A percentile compares a stretch with the other conserved stretches of the same genome.
Evolutionary conservation across 2,113 vertebrate genomes (phyloP).

Genomic region (Grallaria varia): DNA sequence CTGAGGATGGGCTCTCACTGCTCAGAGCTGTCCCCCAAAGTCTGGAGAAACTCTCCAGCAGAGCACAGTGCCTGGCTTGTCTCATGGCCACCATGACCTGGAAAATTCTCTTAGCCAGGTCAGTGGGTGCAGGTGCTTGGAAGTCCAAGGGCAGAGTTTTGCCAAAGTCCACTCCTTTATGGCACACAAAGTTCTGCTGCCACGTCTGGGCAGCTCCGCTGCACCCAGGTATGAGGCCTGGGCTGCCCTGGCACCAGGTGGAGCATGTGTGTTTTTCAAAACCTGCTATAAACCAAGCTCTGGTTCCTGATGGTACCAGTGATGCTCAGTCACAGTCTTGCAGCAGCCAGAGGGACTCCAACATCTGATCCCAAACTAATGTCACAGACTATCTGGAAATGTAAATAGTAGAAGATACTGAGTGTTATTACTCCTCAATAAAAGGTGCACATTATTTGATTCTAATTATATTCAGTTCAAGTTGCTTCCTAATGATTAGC

Average conservation of each 20-base stretch:
- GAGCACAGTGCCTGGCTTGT: rapidly evolving
- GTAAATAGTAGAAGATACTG: slow-evolving; percentile 23
- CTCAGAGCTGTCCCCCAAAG: background rate
- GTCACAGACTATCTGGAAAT: slow-evolving; percentile 48
- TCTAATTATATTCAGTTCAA: slow-evolving; percentile 58
- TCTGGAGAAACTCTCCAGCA: background rate
- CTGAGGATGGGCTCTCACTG: rapidly evolving
- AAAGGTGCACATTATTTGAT: slow-evolving; percentile 55
- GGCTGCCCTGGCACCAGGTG: background rate
- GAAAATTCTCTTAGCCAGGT: background rate
- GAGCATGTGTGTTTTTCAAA: background rate
- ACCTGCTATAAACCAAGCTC: background rate
- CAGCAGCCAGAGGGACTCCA: background rate
- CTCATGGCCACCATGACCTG: background rate
- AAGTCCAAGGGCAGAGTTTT: slow-evolving; percentile 13
- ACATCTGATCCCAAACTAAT: background rate
- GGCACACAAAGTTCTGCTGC: background rate
- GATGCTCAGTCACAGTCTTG: rapidly evolving
- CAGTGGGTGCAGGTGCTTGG: background rate
- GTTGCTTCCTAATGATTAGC: slow-evolving; percentile 65
- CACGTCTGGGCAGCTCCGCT: rapidly evolving
- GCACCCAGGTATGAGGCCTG: background rate
- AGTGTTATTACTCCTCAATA: slow-evolving; percentile 60
- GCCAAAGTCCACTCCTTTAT: slow-evolving; percentile 32
- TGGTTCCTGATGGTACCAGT: rapidly evolving